These are phyloP conservation scores for Toxotes jaculatrix DNA, from an alignment of 2,113 vertebrate species.

Conservation along the genomic window DNA sequence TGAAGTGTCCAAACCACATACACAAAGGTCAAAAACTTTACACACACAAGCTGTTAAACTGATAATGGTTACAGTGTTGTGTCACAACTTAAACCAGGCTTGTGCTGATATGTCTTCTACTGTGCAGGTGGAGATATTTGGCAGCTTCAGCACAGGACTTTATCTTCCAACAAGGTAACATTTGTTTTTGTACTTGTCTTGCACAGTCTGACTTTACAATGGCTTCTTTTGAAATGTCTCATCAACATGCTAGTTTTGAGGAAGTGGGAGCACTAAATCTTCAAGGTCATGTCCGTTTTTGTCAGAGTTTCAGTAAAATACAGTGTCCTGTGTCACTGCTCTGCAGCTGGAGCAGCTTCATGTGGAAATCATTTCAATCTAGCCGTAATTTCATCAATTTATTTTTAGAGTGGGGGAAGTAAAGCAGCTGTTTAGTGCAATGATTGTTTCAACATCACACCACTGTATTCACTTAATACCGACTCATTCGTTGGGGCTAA, in stretches of 20 bases:
- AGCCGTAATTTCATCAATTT: neutral
- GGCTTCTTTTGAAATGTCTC: neutral
- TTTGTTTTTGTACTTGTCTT: neutral
- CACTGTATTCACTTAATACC: neutral
- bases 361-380: neutral
- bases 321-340: neutral
- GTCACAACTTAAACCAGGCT: neutral
- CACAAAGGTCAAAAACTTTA: neutral
- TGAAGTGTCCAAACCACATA: neutral
- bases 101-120: slow-evolving; percentile 16
- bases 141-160: slow-evolving; percentile 98
- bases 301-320: neutral
- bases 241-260: neutral
- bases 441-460: neutral
- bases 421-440: neutral
- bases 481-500: too few species aligned
- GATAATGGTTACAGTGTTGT: neutral
- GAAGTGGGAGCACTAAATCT: slow-evolving; percentile 3
- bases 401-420: neutral
- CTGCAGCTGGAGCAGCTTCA: neutral
- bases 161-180: slow-evolving; percentile 97
- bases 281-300: neutral
- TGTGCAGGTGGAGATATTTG: slow-evolving; percentile 96
- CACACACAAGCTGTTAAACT: neutral
- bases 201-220: neutral